phyloP scores from a whole-genome alignment of 2,888 invertebrate genomes.

The Antheraea assamensis region DNA sequence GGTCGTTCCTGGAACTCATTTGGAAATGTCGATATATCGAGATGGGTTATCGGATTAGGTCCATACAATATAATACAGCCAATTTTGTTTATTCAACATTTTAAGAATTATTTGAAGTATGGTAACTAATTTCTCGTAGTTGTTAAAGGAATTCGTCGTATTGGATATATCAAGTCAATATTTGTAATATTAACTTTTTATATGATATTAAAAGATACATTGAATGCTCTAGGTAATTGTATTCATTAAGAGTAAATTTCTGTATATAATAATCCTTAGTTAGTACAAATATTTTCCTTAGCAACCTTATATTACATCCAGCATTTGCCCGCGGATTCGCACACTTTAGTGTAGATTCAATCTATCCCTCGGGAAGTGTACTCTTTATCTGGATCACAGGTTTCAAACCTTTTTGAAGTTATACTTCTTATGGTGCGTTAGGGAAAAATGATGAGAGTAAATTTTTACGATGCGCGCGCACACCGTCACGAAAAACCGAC shows the following conservation, averaged over 20 bases:
- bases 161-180: neutral
- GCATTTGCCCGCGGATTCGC: too few relatives aligned
- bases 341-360: too few relatives aligned
- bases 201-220: neutral
- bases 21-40: neutral
- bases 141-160: neutral
- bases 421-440: too few relatives aligned
- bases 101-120: neutral
- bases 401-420: too few relatives aligned
- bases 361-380: too few relatives aligned
- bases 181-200: too few relatives aligned
- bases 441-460: too few relatives aligned
- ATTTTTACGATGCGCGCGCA: too few relatives aligned
- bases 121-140: neutral
- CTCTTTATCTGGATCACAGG: too few relatives aligned
- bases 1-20: constrained; percentile 17
- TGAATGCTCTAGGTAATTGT: too few relatives aligned
- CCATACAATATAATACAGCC: neutral
- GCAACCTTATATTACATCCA: too few relatives aligned
- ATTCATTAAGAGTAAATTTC: neutral
- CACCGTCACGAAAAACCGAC: too few relatives aligned
- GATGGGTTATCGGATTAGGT: constrained; percentile 6
- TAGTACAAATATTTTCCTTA: neutral
- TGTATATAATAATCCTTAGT: neutral
- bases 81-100: neutral